phyloP scores from a whole-genome alignment of 2,113 vertebrate species.

The Podarcis raffonei region DNA sequence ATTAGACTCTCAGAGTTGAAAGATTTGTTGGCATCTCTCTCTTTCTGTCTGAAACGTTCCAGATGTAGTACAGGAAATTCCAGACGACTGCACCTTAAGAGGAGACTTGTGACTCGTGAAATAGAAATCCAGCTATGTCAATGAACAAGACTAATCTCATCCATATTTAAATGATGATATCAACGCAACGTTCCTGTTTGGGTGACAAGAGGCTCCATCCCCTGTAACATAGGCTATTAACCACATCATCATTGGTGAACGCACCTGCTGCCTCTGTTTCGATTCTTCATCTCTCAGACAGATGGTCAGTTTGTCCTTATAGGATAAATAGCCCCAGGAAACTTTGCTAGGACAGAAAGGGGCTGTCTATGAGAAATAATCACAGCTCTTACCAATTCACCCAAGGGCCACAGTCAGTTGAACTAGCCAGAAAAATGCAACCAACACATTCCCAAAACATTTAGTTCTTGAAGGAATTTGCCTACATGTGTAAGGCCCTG shows the following conservation, averaged over 20 bases:
- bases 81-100: not conserved
- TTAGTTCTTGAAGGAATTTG: no score
- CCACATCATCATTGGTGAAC: not conserved
- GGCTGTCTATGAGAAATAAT: no score
- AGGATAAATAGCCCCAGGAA: not conserved
- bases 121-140: not conserved
- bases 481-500: no score
- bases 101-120: conserved; percentile 15
- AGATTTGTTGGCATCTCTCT: not conserved
- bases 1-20: not conserved
- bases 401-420: not conserved
- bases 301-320: not conserved
- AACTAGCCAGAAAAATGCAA: not conserved
- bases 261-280: not conserved
- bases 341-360: not conserved
- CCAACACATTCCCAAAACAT: no score
- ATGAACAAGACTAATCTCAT: not conserved
- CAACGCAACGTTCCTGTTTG: fast-evolving
- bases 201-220: not conserved
- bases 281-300: not conserved
- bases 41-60: not conserved
- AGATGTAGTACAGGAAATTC: conserved; percentile 16
- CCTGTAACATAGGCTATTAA: not conserved
- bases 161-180: not conserved
- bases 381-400: not conserved